Percentiles rank a stretch among this genome's conserved stretches.
Conservation (phyloP, 2,113 vertebrate species). For the Menidia beryllina region DNA sequence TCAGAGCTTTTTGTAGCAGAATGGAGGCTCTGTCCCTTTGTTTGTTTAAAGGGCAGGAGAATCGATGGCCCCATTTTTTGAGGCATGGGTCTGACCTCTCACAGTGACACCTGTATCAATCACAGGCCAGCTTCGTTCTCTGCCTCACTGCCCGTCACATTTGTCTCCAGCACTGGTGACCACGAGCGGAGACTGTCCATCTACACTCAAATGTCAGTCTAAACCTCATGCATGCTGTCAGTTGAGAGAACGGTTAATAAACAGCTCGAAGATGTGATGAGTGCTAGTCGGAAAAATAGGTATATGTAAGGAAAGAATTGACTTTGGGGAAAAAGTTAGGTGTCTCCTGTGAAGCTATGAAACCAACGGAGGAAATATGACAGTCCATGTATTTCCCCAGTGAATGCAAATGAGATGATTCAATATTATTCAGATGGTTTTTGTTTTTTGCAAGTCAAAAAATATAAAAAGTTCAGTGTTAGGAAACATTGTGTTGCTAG, state of each 20-base stretch:
- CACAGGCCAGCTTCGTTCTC: conserved; percentile 58
- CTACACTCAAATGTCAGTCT: conserved; percentile 68
- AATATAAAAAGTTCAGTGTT: conserved; percentile 23
- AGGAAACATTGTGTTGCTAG: conserved; percentile 18
- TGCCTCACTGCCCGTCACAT: conserved; percentile 72
- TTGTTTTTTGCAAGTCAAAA: conserved; percentile 28
- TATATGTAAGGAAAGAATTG: conserved; percentile 29
- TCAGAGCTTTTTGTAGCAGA: conserved; percentile 27
- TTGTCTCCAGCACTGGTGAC: conserved; percentile 58
- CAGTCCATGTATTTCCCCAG: neutral
- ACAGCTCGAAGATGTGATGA: conserved; percentile 45
- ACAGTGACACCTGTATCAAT: conserved; percentile 81
- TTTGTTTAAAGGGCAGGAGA: conserved; percentile 83
- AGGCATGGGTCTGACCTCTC: conserved; percentile 82
- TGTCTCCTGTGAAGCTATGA: conserved; percentile 21
- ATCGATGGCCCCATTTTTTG: conserved; percentile 80
- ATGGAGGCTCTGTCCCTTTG: conserved; percentile 65
- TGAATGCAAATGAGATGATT: conserved; percentile 41
- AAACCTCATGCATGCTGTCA: conserved; percentile 59
- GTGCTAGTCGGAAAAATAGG: conserved; percentile 31
- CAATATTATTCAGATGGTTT: conserved; percentile 42
- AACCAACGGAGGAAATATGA: conserved; percentile 6
- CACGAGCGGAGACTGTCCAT: conserved; percentile 50
- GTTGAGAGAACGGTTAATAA: conserved; percentile 45
- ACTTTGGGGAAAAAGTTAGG: conserved; percentile 41